These are phyloP conservation scores for Thymelicus lineola DNA, from an alignment of 2,888 invertebrate species.

Conservation along the genomic window DNA sequence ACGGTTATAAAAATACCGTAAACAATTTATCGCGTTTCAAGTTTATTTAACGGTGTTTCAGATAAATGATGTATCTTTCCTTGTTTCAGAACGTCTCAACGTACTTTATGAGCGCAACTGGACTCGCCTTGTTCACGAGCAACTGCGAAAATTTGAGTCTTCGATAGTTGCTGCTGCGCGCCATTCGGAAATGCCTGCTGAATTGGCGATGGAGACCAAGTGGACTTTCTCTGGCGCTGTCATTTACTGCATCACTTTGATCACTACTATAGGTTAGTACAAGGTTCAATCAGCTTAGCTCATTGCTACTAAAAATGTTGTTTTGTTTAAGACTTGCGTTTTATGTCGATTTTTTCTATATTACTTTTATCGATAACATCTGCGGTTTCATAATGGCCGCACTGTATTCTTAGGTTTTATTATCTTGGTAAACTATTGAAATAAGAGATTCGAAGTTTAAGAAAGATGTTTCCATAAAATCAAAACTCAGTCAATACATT, in stretches of 20 bases:
- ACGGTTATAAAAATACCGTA: constrained; percentile 2
- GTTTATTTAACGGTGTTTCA: constrained; percentile 8
- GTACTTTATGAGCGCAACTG: constrained; percentile 94
- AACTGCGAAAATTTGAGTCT: constrained; percentile 91
- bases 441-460: too few relatives aligned
- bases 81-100: constrained; percentile 89
- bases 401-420: too few relatives aligned
- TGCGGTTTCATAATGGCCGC: too few relatives aligned
- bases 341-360: too few relatives aligned
- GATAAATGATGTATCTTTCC: constrained; percentile 42
- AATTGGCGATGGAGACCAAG: constrained; percentile 82
- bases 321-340: too few relatives aligned
- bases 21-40: constrained; percentile 9
- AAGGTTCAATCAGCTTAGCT: too few relatives aligned
- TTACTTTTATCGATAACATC: too few relatives aligned
- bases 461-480: too few relatives aligned
- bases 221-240: constrained; percentile 95
- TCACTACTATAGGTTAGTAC: constrained; percentile 93
- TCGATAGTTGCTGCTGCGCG: constrained; percentile 91
- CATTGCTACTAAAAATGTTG: too few relatives aligned
- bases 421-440: too few relatives aligned
- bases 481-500: too few relatives aligned
- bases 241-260: constrained; percentile 93
- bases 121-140: constrained; percentile 91
- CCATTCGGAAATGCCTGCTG: constrained; percentile 71